Base-by-base conservation (phyloP, 2,113 vertebrate genomes). In the Silurus meridionalis region DNA sequence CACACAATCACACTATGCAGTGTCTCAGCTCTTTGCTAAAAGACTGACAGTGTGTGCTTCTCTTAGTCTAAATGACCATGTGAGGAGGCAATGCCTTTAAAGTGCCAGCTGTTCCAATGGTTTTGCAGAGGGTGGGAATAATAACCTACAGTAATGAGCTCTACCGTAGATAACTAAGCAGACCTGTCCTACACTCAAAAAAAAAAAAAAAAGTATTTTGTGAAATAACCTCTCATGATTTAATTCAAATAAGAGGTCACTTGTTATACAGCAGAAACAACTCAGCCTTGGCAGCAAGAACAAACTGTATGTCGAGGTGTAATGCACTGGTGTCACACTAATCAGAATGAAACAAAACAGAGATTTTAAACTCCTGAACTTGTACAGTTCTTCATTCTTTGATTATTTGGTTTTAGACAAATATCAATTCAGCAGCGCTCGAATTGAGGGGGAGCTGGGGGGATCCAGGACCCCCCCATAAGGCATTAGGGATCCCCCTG, bases 1-100 rank as follows among this genome's bases (percentile, higher is more conserved):
- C n/a, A 86, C 48, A 6, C 46, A 88, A 88, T 85, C 55, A 69
- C 55, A 77, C 23, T 11, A 10, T 69, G 63, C 64, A 55, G 64
- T 55, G n/a, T 28, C n/a, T 83, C 64, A 83, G 64, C 48, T 83
- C 50, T 17, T 82, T 53, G 63, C 23, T 67, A 25, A 17, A 6
- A 53, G 37, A 50, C 10, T 82, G 48, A 3, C 52, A 67, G 21
- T 8, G 25, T 83, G 63, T 67, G 23, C 48, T 14, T 55, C 14
- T 19, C 6, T 53, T 15, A 25, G n/a, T 55, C 3, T 53, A 83
- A 83, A 83, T 66, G 21, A 52, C 80, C 80, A 66, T 25, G 13
- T 50, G 60, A 64, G 37, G 80, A 52, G 60, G 48, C 79, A 61
- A 37, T 80, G 79, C 25, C 37, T 82, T 82, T 82, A 64, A 63